These are phyloP conservation scores for Cisticola juncidis DNA, from an alignment of 2,113 vertebrate genomes.

Conservation along the genomic window DNA sequence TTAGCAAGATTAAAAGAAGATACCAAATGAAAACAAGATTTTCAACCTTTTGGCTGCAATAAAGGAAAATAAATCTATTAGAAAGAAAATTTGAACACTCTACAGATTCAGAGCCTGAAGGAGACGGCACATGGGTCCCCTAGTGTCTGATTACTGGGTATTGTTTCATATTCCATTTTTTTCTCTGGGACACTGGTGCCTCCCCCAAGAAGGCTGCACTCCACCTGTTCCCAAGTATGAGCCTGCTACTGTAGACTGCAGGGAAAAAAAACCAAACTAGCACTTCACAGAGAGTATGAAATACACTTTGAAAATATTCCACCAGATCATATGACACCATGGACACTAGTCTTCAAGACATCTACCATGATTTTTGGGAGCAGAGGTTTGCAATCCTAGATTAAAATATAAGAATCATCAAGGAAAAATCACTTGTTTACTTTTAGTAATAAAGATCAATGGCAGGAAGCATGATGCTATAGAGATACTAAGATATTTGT, in stretches of 20 bases:
- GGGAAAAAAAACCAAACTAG: background rate
- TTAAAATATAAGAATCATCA: background rate
- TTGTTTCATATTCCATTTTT: background rate
- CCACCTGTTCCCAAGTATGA: background rate
- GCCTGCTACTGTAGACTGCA: background rate
- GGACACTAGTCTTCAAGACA: background rate
- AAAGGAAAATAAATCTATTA: background rate
- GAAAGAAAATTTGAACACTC: background rate
- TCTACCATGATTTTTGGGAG: background rate
- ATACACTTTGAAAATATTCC: background rate
- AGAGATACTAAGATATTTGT: background rate
- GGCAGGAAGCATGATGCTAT: background rate
- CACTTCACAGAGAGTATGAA: background rate
- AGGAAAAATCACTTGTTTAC: background rate
- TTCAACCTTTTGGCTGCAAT: background rate
- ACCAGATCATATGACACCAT: background rate
- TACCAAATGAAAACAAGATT: background rate
- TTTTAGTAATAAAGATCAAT: background rate
- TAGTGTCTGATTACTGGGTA: background rate
- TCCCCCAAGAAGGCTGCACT: background rate
- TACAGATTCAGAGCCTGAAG: background rate
- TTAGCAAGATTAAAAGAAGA: background rate
- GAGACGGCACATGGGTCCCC: fast-evolving
- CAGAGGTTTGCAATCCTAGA: background rate
- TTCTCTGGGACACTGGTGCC: background rate